These are phyloP conservation scores for Buceros bicornis DNA, from an alignment of 2,797 vertebrate species.

Conservation along the genomic window DNA sequence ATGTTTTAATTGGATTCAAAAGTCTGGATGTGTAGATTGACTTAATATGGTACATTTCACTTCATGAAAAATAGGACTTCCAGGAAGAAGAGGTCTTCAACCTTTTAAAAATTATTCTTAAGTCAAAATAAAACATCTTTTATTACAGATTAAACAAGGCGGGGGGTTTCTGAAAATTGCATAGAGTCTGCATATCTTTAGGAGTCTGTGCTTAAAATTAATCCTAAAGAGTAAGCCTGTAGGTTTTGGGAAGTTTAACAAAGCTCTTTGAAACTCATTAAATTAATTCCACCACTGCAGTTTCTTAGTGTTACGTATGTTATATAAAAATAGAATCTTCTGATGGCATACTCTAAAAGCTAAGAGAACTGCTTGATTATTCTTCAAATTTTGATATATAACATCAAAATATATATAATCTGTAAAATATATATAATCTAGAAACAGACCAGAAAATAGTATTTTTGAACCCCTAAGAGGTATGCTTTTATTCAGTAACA, in stretches of 20 bases:
- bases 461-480: not conserved
- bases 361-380: not conserved
- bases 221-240: not conserved
- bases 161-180: not conserved
- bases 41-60: not conserved
- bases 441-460: not conserved
- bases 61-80: not conserved
- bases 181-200: not conserved
- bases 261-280: not conserved
- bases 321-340: not conserved
- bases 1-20: conserved; percentile 34
- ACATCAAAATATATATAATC: no score
- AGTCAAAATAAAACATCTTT: not conserved
- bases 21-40: not conserved
- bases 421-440: not conserved
- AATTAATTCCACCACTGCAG: not conserved
- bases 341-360: not conserved
- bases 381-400: not conserved
- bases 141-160: not conserved
- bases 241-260: not conserved
- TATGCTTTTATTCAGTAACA: not conserved
- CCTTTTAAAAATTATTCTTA: not conserved
- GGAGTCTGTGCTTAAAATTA: not conserved
- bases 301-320: not conserved
- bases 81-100: not conserved